A percentile compares a stretch with the other conserved stretches of the same genome.
Evolutionary conservation across 2,888 invertebrate genomes (phyloP).

Genomic region (Eristalis pertinax): DNA sequence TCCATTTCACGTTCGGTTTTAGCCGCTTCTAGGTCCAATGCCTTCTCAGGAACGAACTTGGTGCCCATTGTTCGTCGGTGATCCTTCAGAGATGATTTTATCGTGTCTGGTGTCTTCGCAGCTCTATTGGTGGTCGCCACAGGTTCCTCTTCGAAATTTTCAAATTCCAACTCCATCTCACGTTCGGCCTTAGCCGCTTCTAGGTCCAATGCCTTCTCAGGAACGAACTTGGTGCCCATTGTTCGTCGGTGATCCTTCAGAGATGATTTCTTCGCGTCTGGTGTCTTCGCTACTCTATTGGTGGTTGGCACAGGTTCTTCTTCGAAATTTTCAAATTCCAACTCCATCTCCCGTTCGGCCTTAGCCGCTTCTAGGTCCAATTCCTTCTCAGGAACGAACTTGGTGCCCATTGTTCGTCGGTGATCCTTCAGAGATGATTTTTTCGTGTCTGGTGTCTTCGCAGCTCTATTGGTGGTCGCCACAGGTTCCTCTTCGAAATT

Average conservation of each 20-base stretch:
- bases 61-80: slow-evolving; percentile 30
- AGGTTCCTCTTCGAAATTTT: slow-evolving; percentile 56
- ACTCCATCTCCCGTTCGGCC: slow-evolving; percentile 40
- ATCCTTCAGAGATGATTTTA: background rate
- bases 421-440: background rate
- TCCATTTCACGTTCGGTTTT: background rate
- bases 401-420: slow-evolving; percentile 30
- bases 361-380: slow-evolving; percentile 12
- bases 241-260: slow-evolving; percentile 3
- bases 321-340: slow-evolving; percentile 53
- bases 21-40: background rate
- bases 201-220: slow-evolving; percentile 11
- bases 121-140: background rate
- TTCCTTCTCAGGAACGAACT: background rate
- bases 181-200: slow-evolving; percentile 29
- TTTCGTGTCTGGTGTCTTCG: slow-evolving; percentile 16
- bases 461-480: background rate
- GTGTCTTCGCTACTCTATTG: background rate
- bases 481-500: slow-evolving; percentile 41
- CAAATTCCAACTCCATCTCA: slow-evolving; percentile 40
- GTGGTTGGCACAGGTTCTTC: background rate
- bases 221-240: background rate
- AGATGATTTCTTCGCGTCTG: slow-evolving; percentile 1
- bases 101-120: slow-evolving; percentile 33
- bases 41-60: background rate